Evolutionary conservation across 2,888 invertebrate genomes (phyloP), one percentile per base, ranked within the genome.

Genomic region (Cyrtodaria siliqua): DNA sequence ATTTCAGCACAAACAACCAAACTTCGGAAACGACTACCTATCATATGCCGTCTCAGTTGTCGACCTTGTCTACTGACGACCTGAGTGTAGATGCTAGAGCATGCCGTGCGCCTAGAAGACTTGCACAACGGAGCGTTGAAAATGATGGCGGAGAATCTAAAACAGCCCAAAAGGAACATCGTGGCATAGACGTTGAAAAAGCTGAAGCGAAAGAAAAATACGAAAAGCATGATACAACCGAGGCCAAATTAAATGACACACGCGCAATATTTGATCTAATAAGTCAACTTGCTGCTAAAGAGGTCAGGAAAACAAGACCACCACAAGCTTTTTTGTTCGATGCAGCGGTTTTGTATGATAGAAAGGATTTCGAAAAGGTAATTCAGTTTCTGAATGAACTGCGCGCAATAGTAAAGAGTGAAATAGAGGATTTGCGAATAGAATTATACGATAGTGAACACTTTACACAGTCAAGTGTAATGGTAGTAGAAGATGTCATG

Each of bases 301-400:
- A 70, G 20, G 26, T 18, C 44, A 23, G 16, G n/a, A 44, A 44
- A 44, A 18, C 44, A 16, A 1, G 16, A 38, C 40, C 40, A 8
- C 9, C 8, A 38, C 20, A 44, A 44, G n/a, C 16, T 4, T 9
- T 44, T 16, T 62, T 69, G 33, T 81, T 66, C 26, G 80, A 81
- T 63, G 81, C 81, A 2, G 77, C 62, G 3, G 49, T 81, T 26
- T 68, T 81, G 16, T 81, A 78, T 49, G 78, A 78, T 40, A 61
- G 69, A 55, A 33, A 47, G 2, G 78, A 81, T 33, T 72, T 56
- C 49, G 61, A 49, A 6, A 49, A 64, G 8, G 81, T 64, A 6
- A 24, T 59, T n/a, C n/a, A 26, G 2, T 78, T 81, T 26, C 47
- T 33, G 2, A 27, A 66, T 9, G 64, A 68, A 42, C 6, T 79